Evolutionary conservation across 1,140 invertebrate species (phyloP).

Genomic region (Pachyrhynchus sulphureomaculatus): DNA sequence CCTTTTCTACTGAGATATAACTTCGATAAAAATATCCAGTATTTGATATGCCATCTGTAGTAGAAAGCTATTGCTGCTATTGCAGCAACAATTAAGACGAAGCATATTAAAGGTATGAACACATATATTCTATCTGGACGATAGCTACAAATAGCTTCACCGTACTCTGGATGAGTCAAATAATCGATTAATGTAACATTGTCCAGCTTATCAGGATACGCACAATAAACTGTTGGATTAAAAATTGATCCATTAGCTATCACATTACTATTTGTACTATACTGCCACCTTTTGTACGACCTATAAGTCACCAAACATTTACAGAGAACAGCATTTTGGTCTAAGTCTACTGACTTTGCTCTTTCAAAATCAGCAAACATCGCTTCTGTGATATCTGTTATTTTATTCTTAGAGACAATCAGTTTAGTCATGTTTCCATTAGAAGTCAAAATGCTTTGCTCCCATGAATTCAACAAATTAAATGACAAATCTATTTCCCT

Average conservation of each 20-base stretch:
- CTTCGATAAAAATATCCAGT: constrained; percentile 58
- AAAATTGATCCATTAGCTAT: constrained; percentile 12
- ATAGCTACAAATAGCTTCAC: not conserved
- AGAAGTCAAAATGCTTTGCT: constrained; percentile 52
- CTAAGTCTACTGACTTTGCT: constrained; percentile 53
- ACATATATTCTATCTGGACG: not conserved
- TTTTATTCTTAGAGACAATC: constrained; percentile 56
- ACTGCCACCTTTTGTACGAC: constrained; percentile 45
- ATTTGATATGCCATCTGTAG: constrained; percentile 53
- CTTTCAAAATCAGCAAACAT: constrained; percentile 59
- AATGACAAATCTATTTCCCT: constrained; percentile 54
- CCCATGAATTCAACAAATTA: constrained; percentile 56
- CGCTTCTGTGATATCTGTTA: constrained; percentile 55
- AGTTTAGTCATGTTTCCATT: constrained; percentile 48
- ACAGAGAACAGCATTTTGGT: constrained; percentile 58
- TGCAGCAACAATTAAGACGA: not conserved
- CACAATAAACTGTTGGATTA: constrained; percentile 20
- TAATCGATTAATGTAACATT: constrained; percentile 28
- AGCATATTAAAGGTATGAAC: constrained; percentile 2
- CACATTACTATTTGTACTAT: constrained; percentile 37
- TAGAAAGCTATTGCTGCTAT: constrained; percentile 21
- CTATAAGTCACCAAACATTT: constrained; percentile 53
- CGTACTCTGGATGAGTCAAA: constrained; percentile 16
- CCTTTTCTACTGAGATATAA: constrained; percentile 52
- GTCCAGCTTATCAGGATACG: constrained; percentile 20